Evolutionary conservation across 2,797 vertebrate species (phyloP), one percentile per base, ranked within the genome.

Genomic region (Fistularia commersonii): DNA sequence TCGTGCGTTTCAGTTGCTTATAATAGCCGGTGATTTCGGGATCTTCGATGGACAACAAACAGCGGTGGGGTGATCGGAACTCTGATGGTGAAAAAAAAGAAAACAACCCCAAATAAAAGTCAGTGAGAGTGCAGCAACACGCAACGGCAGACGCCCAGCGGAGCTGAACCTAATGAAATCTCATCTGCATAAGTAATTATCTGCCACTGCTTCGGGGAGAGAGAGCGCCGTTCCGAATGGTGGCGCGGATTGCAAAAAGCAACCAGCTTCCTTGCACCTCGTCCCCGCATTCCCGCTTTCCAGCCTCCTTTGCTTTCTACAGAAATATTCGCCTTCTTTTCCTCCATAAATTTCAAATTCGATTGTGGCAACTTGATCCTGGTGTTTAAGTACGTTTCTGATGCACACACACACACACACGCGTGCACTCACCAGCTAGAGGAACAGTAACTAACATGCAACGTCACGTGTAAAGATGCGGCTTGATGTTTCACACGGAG

Each of bases 401-500:
- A 38, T 56, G 57, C 45, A 61, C 66, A 62, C 55, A 57, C 56
- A 31, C 56, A 59, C 47, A 58, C 69, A 58, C 57, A 62, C 56
- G 13, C 69, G 82, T 51, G 82, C 88, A n/a, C n/a, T n/a, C n/a
- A n/a, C n/a, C n/a, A n/a, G n/a, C 84, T 85, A 72, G 80, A 64
- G 81, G 84, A 88, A 79, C 85, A 86, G 88, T 90, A 87, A 89
- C 89, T 89, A 91, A 84, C 84, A 79, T 34, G 88, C 86, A 89
- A 89, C 88, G 84, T 86, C 79, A 76, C 88, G 88, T 84, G 87
- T 88, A 87, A 89, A 85, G 86, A 77, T 74, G 62, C 63, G 76
- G 76, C 83, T 86, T 85, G 77, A 85, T 79, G 83, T 83, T 81
- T 81, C 66, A 59, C 85, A 87, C 79, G 68, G 79, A 88, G 80